Evolutionary conservation across 2,113 vertebrate species (phyloP).

Genomic region (Megaceryle maxima): DNA sequence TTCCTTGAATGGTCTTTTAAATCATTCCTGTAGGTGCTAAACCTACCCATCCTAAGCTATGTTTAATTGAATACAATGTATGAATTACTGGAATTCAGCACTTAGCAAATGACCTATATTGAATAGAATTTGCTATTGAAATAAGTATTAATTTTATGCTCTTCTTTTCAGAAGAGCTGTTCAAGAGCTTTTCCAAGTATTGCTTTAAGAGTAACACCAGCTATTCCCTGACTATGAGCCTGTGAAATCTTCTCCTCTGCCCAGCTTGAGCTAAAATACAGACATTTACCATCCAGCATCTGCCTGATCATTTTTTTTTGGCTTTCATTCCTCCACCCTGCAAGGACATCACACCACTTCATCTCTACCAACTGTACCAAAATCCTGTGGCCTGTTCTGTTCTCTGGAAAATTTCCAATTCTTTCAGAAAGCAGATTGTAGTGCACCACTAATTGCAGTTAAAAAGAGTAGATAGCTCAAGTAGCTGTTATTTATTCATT

Average conservation of each 20-base stretch:
- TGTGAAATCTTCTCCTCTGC: not conserved
- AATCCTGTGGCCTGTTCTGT: not conserved
- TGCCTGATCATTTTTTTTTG: not conserved
- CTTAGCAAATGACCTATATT: not conserved
- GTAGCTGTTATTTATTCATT: constrained; percentile 55
- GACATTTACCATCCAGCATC: not conserved
- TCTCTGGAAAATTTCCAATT: constrained; percentile 38
- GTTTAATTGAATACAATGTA: not conserved
- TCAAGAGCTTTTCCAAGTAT: not conserved
- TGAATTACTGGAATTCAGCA: not conserved
- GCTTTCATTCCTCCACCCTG: not conserved
- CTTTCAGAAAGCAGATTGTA: constrained; percentile 38
- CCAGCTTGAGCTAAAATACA: not conserved
- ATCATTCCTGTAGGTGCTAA: not conserved
- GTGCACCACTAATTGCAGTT: constrained; percentile 46
- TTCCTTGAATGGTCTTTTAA: not conserved
- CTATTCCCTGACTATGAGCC: not conserved
- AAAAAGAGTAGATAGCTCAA: constrained; percentile 20
- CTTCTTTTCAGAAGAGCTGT: not conserved
- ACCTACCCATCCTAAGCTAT: not conserved
- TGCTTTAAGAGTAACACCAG: not conserved
- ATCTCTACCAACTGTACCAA: constrained; percentile 1
- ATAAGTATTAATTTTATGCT: not conserved
- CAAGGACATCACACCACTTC: not conserved
- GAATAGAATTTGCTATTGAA: not conserved